Conservation (phyloP, 2,797 vertebrate species). For the Schizopygopsis malacanthus region DNA sequence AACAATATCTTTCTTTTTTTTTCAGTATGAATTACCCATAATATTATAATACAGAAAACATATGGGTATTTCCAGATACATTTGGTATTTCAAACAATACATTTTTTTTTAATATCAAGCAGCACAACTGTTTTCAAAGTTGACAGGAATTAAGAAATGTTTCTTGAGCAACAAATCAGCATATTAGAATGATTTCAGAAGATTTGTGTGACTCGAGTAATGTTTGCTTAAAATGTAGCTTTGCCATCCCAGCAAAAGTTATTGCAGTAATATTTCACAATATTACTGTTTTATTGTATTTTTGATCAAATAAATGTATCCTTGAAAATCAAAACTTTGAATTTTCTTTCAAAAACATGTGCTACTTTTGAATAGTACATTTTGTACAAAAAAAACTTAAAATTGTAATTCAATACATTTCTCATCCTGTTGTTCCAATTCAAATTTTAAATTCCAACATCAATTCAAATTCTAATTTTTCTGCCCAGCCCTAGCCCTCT, state of each 20-base stretch:
- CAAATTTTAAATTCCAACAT: not conserved
- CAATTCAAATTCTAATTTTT: not conserved
- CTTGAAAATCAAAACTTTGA: no score
- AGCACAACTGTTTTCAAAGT: not conserved
- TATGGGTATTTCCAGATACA: not conserved
- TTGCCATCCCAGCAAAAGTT: not conserved
- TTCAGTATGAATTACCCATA: not conserved
- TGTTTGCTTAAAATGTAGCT: not conserved
- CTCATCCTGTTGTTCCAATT: not conserved
- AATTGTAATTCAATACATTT: not conserved
- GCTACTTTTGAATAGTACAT: not conserved
- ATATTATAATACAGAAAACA: not conserved
- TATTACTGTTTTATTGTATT: not conserved
- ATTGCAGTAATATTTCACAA: not conserved
- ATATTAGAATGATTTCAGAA: not conserved
- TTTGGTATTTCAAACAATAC: no score
- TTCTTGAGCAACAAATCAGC: not conserved
- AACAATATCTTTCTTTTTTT: not conserved
- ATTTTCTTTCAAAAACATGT: not conserved
- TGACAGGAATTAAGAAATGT: not conserved
- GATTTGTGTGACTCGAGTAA: not conserved
- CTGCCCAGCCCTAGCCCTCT: not conserved
- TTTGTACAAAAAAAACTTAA: not conserved
- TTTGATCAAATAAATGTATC: not conserved
- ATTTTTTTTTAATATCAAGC: not conserved